Evolutionary conservation across 2,797 vertebrate species (phyloP).

Genomic region (Protonibea diacanthus): DNA sequence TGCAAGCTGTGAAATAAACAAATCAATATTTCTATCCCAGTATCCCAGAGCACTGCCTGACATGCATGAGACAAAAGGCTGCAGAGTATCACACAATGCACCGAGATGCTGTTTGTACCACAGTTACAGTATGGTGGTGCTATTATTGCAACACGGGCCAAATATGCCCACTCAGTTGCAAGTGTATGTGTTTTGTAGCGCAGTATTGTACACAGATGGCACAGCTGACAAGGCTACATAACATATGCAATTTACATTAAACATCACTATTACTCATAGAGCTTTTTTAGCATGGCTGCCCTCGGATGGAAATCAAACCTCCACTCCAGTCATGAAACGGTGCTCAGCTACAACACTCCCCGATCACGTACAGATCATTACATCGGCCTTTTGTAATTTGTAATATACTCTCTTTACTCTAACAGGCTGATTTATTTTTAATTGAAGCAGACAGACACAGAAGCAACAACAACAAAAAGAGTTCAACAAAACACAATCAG

Average conservation of each 20-base stretch:
- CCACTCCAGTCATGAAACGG: not conserved
- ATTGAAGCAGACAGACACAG: slow-evolving; percentile 23
- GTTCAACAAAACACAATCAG: slow-evolving; percentile 62
- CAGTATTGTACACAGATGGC: slow-evolving; percentile 57
- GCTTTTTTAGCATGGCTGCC: slow-evolving; percentile 16
- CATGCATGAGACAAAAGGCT: slow-evolving; percentile 24
- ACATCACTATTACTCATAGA: slow-evolving; percentile 25
- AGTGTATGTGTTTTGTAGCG: slow-evolving; percentile 28
- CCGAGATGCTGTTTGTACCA: slow-evolving; percentile 1
- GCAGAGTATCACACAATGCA: slow-evolving; percentile 7
- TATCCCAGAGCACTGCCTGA: slow-evolving; percentile 20
- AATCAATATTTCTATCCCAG: slow-evolving; percentile 61
- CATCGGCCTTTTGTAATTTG: slow-evolving; percentile 18
- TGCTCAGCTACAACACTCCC: slow-evolving; percentile 17
- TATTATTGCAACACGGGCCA: slow-evolving; percentile 37
- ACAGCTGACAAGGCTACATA: slow-evolving; percentile 45
- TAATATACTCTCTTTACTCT: not conserved
- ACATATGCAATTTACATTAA: slow-evolving; percentile 49
- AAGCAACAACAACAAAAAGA: slow-evolving; percentile 24
- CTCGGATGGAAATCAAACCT: slow-evolving; percentile 6
- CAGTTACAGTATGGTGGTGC: slow-evolving; percentile 6
- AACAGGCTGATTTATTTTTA: slow-evolving; percentile 8
- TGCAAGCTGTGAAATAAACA: slow-evolving; percentile 68
- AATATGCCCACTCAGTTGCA: slow-evolving; percentile 57
- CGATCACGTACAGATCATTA: not conserved